Base-by-base conservation (phyloP, 2,888 invertebrate genomes). In the Acanthosoma haemorrhoidale region DNA sequence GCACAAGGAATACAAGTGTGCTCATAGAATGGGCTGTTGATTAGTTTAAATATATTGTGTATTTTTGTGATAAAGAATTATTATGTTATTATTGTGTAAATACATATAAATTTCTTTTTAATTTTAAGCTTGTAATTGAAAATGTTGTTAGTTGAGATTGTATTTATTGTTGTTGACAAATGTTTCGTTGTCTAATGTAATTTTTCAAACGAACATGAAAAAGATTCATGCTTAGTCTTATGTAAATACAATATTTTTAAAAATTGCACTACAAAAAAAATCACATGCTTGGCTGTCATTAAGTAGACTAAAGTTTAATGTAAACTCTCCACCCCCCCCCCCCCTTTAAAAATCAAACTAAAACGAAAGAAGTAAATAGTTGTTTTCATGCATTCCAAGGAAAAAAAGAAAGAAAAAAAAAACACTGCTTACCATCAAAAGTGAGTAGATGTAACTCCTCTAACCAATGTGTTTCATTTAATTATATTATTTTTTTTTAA, bases 11-110 rank as follows among this genome's bases (percentile, higher is more conserved):
- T 31, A 34, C 9, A 36, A 39, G 38, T 63, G 63, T 63, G 36
- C 63, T 63, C 63, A 63, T 63, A 25, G 11, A 63, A 63, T 63
- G 63, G 39, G 63, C 63, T 63, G 63, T 63, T 16, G 9, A 21
- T 8, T 25, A 21, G 32, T 21, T 63, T 63, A 39, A n/a, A n/a
- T 39, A 18, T n/a, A 25, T 63, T 61, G 21, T 43, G 43, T 61
- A 34, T 32, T 61, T 63, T 38, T 63, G 63, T 63, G 38, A 39
- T 63, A 39, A 39, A 43, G 36, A 63, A n/a, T 34, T 63, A 63
- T 63, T 63, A 38, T 39, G 39, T 63, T 63, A 21, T 43, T 43
- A 43, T 43, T 43, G 21, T 43, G 38, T 38, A 39, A 39, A 63
- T 39, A 38, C n/a, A 34, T 36, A n/a, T 38, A 4, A 11, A 16